Percentiles rank a stretch among this genome's conserved stretches.
Conservation (phyloP, 2,113 vertebrate genomes). For the Dicentrarchus labrax region DNA sequence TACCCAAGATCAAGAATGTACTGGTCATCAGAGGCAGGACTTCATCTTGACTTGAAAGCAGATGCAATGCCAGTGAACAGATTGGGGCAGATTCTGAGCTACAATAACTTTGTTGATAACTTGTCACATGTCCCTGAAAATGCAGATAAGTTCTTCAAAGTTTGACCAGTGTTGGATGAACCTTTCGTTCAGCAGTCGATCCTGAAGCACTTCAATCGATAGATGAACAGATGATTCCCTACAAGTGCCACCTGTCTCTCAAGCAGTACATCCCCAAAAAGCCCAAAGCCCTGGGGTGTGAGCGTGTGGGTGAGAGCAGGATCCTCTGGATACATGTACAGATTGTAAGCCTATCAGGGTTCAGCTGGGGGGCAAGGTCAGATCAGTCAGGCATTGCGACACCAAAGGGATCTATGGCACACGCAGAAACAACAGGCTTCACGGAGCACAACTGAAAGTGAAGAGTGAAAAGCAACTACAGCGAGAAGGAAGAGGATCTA, state of each 20-base stretch:
- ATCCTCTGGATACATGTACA: constrained; percentile 4
- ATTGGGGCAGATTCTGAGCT: constrained; percentile 32
- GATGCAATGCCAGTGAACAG: not conserved
- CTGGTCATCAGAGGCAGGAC: constrained; percentile 13
- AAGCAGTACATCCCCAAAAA: not conserved
- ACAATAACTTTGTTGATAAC: constrained; percentile 21
- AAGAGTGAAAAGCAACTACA: not conserved
- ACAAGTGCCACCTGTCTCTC: not conserved
- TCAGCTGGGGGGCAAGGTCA: not conserved
- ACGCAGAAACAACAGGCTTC: not conserved
- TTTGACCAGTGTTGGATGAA: not conserved
- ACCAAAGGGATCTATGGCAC: not conserved
- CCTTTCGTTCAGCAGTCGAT: not conserved
- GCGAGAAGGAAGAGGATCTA: not conserved
- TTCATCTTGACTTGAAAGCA: constrained; percentile 26
- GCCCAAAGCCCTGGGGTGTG: not conserved
- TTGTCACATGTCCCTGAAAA: not conserved
- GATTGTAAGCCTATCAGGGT: not conserved
- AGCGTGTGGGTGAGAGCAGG: not conserved
- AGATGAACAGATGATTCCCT: not conserved
- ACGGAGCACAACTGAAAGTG: not conserved
- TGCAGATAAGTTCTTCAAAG: not conserved
- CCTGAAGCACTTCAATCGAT: not conserved
- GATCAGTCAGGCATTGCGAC: not conserved
- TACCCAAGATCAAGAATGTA: constrained; percentile 24